Evolutionary conservation across 2,888 invertebrate genomes (phyloP), one percentile per base, ranked within the genome.

Genomic region (Apotomis betuletana): DNA sequence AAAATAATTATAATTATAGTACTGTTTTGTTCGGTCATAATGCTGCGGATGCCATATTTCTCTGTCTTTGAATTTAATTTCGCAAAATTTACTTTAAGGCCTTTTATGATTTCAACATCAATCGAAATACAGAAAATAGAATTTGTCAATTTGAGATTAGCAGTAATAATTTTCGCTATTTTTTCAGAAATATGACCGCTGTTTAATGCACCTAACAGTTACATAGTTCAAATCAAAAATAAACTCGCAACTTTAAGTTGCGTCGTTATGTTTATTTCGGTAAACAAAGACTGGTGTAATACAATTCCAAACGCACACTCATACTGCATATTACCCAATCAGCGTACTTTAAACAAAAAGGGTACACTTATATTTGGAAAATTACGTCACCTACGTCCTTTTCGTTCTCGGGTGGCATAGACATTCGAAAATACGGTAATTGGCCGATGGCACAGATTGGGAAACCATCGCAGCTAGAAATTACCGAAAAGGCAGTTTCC

Each of bases 401-500:
- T 49, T 41, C 41, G 10, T 10, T 9, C 9, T 10, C 9, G 9
- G 49, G 10, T 15, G n/a, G 59, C 46, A n/a, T 10, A 58, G 36
- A 58, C 58, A 46, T 54, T 57, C 55, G 55, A 46, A 63, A 63
- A 63, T 63, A 65, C 70, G 60, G 65, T 71, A 71, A 71, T 71
- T 71, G 71, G 67, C 49, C 70, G 65, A 27, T 67, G 63, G 67
- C 59, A 72, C 72, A 68, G 72, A 72, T 72, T 72, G 72, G 67
- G 51, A 67, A 72, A 68, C 62, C 63, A 72, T 67, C 51, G 44
- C 58, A 49, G 46, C 63, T 46, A 72, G 63, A 72, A 58, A 72
- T 72, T 72, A 72, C 55, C 68, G 68, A 68, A 72, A 72, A 72
- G 72, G 72, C 67, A 62, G 72, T 63, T 63, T 72, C 58, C 72